Percentiles rank a stretch among this genome's conserved stretches.
Evolutionary conservation across 2,113 vertebrate genomes (phyloP).

Genomic region (Vireo altiloquus): DNA sequence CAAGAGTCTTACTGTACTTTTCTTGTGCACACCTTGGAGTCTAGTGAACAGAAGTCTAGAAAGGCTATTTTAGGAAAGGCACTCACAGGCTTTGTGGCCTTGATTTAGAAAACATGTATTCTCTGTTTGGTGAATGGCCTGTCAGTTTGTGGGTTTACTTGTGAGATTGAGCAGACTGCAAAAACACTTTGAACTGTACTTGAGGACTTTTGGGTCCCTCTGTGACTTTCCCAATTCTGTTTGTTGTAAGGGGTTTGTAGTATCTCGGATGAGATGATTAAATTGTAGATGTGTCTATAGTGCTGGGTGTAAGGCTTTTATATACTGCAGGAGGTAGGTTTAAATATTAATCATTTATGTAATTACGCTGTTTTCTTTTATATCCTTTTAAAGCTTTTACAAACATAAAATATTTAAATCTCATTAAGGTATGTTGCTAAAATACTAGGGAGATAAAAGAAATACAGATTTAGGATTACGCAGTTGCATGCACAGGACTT

Average conservation of each 20-base stretch:
- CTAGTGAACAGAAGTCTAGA: not conserved
- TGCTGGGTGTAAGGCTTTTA: not conserved
- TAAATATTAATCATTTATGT: constrained; percentile 30
- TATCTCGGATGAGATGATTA: not conserved
- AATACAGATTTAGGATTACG: not conserved
- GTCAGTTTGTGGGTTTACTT: not conserved
- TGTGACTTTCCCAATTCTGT: not conserved
- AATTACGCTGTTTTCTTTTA: not conserved
- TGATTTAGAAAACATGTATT: not conserved
- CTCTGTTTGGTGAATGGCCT: not conserved
- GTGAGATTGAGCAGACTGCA: not conserved
- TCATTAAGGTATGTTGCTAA: constrained; percentile 7
- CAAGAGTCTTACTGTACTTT: not conserved
- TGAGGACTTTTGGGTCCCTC: not conserved
- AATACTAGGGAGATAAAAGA: not conserved
- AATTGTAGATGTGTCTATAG: not conserved
- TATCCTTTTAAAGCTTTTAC: constrained; percentile 36
- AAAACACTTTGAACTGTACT: not conserved
- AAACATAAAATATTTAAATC: constrained; percentile 53
- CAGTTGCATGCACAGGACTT: not conserved
- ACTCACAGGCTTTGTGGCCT: not conserved
- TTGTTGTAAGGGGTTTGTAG: not conserved
- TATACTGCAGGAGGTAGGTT: not conserved
- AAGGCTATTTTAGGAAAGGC: not conserved
- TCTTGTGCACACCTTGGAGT: not conserved